Base-by-base conservation (phyloP, 2,888 invertebrate species). In the Drosophila prolongata region DNA sequence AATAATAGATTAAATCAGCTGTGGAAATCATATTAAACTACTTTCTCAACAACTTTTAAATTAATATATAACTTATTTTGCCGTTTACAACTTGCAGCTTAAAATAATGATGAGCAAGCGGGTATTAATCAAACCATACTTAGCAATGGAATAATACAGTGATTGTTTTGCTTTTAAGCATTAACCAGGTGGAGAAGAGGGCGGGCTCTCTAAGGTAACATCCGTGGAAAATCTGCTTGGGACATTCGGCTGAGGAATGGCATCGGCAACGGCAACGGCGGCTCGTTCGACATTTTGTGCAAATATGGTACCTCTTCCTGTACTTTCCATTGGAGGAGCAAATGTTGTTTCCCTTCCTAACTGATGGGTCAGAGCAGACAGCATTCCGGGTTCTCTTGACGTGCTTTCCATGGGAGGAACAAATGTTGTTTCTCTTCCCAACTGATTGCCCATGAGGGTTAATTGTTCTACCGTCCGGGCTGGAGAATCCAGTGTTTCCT, bases 401-500 rank as follows among this genome's bases (percentile, higher is more conserved):
- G 79, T 83, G 43, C 80, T 86, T 11, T 80, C 80, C 16, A 80
- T 9, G 0, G 49, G 37, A 27, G 87, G 87, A 0, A 69, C 69
- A 47, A 79, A 79, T 0, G 83, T 86, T 0, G 85, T 78, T 0
- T 70, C 58, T 13, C 66, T 42, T 2, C 40, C 46, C 14, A 14
- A 6, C 19, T 46, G n/a, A 2, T 16, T n/a, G 0, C 14, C 9
- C 13, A 16, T 1, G 16, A 13, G 16, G 13, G 6, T 9, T 34
- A 10, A 6, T 16, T 24, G 6, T 5, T 56, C 19, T 3, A 27
- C 27, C 1, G 24, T 10, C 13, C 10, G 14, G 4, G 38, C 30
- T 14, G 58, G 40, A 19, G 13, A 16, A 8, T 61, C 38, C 16
- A 46, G 40, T 6, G 42, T 19, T n/a, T 50, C 56, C 44, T 68